A percentile compares a stretch with the other conserved stretches of the same genome.
Conservation (phyloP, 1,140 invertebrate species). For the Trissolcus basalis region DNA sequence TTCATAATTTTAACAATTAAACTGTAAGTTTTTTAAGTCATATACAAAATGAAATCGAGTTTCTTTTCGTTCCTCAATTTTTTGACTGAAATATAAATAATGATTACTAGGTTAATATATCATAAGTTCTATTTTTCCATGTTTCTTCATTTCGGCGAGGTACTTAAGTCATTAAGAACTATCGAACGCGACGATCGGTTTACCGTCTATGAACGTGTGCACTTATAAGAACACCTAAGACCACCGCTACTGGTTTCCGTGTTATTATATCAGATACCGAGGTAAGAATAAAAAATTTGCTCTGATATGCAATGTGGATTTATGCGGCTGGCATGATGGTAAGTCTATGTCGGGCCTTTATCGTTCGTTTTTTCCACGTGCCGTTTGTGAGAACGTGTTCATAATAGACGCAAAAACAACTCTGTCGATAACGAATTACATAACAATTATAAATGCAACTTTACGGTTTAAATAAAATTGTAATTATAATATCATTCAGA, state of each 20-base stretch:
- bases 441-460: too few species aligned
- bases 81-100: too few species aligned
- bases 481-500: too few species aligned
- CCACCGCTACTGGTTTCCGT: slow-evolving; percentile 25
- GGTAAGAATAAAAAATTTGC: slow-evolving; percentile 32
- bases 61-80: too few species aligned
- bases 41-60: slow-evolving; percentile 11
- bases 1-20: slow-evolving; percentile 39
- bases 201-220: slow-evolving; percentile 11
- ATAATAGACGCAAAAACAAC: slow-evolving; percentile 46
- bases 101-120: too few species aligned
- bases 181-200: slow-evolving; percentile 54
- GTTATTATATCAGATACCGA: slow-evolving; percentile 25
- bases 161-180: slow-evolving; percentile 54
- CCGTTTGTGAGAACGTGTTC: slow-evolving; percentile 40
- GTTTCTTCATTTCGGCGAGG: slow-evolving; percentile 48
- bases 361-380: slow-evolving; percentile 39
- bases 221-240: slow-evolving; percentile 23
- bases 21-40: slow-evolving; percentile 27
- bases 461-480: too few species aligned
- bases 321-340: slow-evolving; percentile 44
- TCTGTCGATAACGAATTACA: neutral
- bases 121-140: slow-evolving; percentile 27
- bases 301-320: slow-evolving; percentile 40
- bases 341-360: slow-evolving; percentile 38